These are phyloP conservation scores for Lacerta viridis DNA, from an alignment of 2,797 vertebrate species.

Conservation along the genomic window DNA sequence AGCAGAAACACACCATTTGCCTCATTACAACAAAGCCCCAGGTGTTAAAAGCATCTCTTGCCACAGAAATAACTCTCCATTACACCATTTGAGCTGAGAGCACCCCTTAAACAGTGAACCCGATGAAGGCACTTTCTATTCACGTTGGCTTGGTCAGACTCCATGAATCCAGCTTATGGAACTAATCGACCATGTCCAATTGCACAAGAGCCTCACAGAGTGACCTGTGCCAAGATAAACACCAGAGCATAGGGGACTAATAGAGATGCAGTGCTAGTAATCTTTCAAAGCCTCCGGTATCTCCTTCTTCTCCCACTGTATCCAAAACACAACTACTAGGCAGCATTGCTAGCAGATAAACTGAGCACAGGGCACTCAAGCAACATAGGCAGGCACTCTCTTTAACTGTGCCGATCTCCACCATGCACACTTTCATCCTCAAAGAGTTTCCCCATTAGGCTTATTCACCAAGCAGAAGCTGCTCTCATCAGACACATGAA, in stretches of 20 bases:
- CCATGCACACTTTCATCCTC: background rate
- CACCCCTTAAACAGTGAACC: background rate
- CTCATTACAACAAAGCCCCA: background rate
- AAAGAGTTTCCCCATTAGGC: background rate
- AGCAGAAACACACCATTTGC: background rate
- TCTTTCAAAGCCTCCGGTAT: conserved; percentile 17
- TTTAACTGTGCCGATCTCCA: background rate
- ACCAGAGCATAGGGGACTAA: conserved; percentile 2
- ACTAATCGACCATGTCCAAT: conserved; percentile 19
- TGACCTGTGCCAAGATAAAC: conserved; percentile 30
- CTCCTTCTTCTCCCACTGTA: background rate
- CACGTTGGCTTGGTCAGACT: background rate
- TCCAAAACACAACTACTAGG: background rate
- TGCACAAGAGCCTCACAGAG: conserved; percentile 14
- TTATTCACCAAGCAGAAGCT: conserved; percentile 13
- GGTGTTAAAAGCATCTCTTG: background rate
- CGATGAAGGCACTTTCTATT: conserved; percentile 28
- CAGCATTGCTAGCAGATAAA: background rate
- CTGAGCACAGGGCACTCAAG: background rate
- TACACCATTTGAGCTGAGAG: background rate
- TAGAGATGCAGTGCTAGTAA: conserved; percentile 16
- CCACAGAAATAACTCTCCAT: background rate
- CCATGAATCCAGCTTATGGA: conserved; percentile 25
- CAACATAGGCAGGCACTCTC: background rate
- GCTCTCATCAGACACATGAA: background rate